Evolutionary conservation across 2,797 vertebrate species (phyloP).

Genomic region (Spinibarbus caldwelli): DNA sequence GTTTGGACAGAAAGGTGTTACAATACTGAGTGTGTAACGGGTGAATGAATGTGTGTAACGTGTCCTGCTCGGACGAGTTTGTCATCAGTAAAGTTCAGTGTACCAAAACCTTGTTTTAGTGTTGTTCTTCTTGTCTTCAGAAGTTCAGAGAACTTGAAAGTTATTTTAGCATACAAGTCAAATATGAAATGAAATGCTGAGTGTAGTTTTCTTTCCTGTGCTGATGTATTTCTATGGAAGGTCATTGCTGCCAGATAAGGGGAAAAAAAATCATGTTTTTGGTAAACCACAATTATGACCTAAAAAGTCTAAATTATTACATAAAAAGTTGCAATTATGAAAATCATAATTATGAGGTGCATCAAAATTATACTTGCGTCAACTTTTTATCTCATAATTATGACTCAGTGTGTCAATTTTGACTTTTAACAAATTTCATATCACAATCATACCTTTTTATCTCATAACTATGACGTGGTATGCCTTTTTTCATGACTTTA

Average conservation of each 20-base stretch:
- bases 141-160: not conserved
- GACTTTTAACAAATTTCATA: no score
- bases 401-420: not conserved
- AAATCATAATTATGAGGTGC: not conserved
- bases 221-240: not conserved
- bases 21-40: constrained; percentile 58
- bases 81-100: constrained; percentile 74
- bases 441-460: not conserved
- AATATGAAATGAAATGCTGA: not conserved
- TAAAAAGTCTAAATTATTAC: not conserved
- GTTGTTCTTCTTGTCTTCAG: not conserved
- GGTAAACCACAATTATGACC: not conserved
- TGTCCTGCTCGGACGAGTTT: constrained; percentile 62
- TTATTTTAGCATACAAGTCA: not conserved
- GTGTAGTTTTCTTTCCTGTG: not conserved
- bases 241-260: not conserved
- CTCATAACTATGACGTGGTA: not conserved
- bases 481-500: not conserved
- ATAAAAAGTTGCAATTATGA: no score
- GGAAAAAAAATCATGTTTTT: not conserved
- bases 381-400: not conserved
- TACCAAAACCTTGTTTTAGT: constrained; percentile 28
- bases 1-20: constrained; percentile 57
- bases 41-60: constrained; percentile 45
- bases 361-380: not conserved